These are phyloP conservation scores for Syngnathus typhle DNA, from an alignment of 2,113 vertebrate genomes.

Conservation along the genomic window DNA sequence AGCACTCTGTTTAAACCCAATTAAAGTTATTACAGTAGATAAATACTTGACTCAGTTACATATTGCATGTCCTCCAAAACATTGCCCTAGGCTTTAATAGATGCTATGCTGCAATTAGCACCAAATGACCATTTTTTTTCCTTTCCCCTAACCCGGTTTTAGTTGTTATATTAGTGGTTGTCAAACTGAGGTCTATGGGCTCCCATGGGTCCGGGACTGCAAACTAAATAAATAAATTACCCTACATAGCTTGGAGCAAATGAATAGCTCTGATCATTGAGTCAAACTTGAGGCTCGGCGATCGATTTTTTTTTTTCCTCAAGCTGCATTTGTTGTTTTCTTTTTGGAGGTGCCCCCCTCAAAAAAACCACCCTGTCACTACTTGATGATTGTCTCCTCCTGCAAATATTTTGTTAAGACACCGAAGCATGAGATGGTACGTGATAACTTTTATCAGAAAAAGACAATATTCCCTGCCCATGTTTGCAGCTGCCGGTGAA, in stretches of 20 bases:
- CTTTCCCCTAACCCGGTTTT: not conserved
- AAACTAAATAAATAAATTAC: not conserved
- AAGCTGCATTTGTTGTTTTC: not conserved
- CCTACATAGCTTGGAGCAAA: not conserved
- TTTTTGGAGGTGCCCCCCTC: not conserved
- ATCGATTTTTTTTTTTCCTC: not conserved
- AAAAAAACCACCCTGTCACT: not conserved
- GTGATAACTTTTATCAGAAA: not conserved
- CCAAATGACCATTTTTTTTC: not conserved
- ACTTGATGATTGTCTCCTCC: not conserved
- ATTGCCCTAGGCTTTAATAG: not conserved
- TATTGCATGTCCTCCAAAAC: not conserved
- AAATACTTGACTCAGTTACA: not conserved
- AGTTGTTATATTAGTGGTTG: not conserved
- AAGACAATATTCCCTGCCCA: not conserved
- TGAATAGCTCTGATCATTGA: not conserved
- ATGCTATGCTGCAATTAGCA: not conserved
- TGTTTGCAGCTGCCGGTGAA: not conserved
- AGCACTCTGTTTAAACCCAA: not conserved
- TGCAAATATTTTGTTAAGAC: not conserved
- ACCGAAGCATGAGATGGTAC: not conserved
- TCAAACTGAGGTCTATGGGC: not conserved
- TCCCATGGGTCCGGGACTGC: not conserved
- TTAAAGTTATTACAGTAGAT: not conserved
- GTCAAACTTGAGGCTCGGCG: not conserved